Base-by-base conservation (phyloP, 1,140 invertebrate species). In the Myzus persicae region DNA sequence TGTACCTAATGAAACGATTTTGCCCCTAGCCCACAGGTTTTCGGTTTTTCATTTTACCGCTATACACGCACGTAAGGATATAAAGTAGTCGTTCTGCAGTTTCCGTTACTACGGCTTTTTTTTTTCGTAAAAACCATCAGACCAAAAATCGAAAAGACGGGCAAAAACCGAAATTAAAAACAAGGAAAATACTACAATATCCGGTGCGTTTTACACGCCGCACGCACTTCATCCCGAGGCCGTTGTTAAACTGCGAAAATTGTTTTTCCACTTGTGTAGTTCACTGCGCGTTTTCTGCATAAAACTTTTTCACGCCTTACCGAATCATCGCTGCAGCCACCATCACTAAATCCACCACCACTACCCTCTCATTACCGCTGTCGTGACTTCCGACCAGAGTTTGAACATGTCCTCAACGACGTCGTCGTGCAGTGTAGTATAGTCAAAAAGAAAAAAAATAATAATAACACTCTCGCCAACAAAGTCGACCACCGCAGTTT, bases 191-290 rank as follows among this genome's bases (percentile, higher is more conserved):
- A 48, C 85, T 20, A 89, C 9, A 51, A 89, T 89, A 89, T 51
- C 36, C 22, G 54, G 38, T 85, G 51, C 24, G 46, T 38, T 89
- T 38, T 54, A 54, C 88, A 54, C 20, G 18, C 46, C 36, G 8
- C n/a, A 22, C 51, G 36, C 59, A 76, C n/a, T n/a, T 76, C 59
- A 76, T 89, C 88, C 48, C 24, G 48, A 26, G 88, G 88, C 88
- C 31, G 88, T 89, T 89, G 88, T 89, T 89, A 38, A 89, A 89
- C 87, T n/a, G 87, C 46, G 87, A 89, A 89, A 89, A 89, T 89
- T 89, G 48, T 54, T 89, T 89, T 89, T 89, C 48, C 88, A 89
- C 88, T 89, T 51, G 88, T 54, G 48, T 48, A 85, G 14, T 31
- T 85, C n/a, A 38, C 76, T 38, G 9, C 46, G 24, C 48, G 38